Evolutionary conservation across 2,888 invertebrate genomes (phyloP), one percentile per base, ranked within the genome.

Genomic region (Eupithecia subumbrata): DNA sequence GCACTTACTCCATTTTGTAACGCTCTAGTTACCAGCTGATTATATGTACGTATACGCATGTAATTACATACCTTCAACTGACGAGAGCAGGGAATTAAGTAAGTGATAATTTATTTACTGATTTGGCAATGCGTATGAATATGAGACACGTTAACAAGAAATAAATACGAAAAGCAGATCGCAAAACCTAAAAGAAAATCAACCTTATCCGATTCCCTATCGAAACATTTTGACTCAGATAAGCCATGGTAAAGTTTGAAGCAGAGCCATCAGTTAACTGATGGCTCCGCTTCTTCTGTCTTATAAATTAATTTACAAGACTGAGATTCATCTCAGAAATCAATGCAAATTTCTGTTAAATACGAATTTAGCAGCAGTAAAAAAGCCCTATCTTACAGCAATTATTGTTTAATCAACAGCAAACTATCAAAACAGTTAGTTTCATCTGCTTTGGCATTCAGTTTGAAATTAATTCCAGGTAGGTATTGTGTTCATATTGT

Each of bases 1-100:
- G 77, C 83, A 83, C 80, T 77, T 73, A 81, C 83, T 85, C 76
- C 77, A 80, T 69, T 80, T 80, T 75, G 71, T 76, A 88, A 88
- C 88, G 90, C 89, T 90, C 90, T 89, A 89, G 81, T 90, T 90
- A 84, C 67, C 79, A 68, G 68, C 77, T 80, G 69, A 79, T 80
- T 78, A 76, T 72, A 77, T 37, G 67, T 25, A 67, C 43, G 69
- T 60, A 70, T 56, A 66, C 45, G 74, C 71, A 76, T 79, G 82
- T 85, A 86, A 87, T 87, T 87, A 82, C 83, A 79, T 81, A 78
- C 85, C 66, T 67, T 18, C 83, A 86, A 84, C 80, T 85, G 83
- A 82, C 82, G 81, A 84, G 81, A 85, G 82, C 79, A 64, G 72
- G 69, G 71, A 81, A 83, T 82, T 80, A 80, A 81, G 79, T 74